phyloP scores from a whole-genome alignment of 2,888 invertebrate species.

The Aproaerema taeniolella region DNA sequence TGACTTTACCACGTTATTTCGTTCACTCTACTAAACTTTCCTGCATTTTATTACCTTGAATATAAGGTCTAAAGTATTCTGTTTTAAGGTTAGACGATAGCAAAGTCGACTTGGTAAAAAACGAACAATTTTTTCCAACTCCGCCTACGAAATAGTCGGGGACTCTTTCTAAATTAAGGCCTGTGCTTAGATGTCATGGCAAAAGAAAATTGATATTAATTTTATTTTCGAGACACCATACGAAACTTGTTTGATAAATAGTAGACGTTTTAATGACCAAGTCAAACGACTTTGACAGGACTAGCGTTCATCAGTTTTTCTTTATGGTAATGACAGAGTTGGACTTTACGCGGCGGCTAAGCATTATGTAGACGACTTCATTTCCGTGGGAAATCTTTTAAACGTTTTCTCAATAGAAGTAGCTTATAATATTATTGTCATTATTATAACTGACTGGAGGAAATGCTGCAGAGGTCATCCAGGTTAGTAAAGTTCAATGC shows the following conservation, averaged over 20 bases:
- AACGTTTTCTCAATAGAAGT: too few relatives aligned
- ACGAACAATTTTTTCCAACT: slow-evolving; percentile 32
- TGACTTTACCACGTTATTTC: slow-evolving; percentile 25
- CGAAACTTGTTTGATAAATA: not conserved
- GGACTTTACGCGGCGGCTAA: too few relatives aligned
- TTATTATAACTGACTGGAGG: too few relatives aligned
- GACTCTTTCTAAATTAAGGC: slow-evolving; percentile 43
- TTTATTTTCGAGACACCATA: slow-evolving; percentile 4
- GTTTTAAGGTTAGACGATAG: slow-evolving; percentile 3
- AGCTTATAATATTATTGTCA: too few relatives aligned
- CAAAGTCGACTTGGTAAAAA: slow-evolving; percentile 24
- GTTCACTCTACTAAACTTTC: not conserved
- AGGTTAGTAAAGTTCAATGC: too few relatives aligned
- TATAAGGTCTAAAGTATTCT: slow-evolving; percentile 20
- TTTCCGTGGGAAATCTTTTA: too few relatives aligned
- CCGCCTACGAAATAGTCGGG: slow-evolving; percentile 40
- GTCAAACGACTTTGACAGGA: too few relatives aligned
- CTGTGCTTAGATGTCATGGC: slow-evolving; percentile 52
- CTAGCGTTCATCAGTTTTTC: too few relatives aligned
- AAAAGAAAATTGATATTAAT: slow-evolving; percentile 47
- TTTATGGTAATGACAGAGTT: too few relatives aligned
- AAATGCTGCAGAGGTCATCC: too few relatives aligned
- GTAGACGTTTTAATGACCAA: too few relatives aligned
- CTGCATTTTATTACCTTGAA: not conserved
- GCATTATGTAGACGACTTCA: too few relatives aligned